Base-by-base conservation (phyloP, 2,113 vertebrate genomes). In the Elephantulus edwardii region DNA sequence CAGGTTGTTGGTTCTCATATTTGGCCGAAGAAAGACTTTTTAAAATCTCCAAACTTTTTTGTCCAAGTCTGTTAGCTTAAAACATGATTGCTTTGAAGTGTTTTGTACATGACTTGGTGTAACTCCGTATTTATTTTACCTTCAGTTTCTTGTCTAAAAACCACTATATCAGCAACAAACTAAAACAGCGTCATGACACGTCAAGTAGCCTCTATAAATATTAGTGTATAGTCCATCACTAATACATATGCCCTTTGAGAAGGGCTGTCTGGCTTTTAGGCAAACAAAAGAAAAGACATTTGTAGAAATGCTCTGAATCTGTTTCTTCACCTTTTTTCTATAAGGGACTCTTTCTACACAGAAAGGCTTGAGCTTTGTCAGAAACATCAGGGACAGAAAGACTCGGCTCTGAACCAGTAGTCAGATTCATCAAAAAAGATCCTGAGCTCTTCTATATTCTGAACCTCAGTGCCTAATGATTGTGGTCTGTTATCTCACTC, bases 361-460 rank as follows among this genome's bases (percentile, higher is more conserved):
- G n/a, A 76, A 82, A 60, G 17, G 10, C 71, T 68, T 87, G 62
- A 82, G 26, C 16, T 35, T 40, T 62, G n/a, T 62, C 1, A 0
- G 46, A 30, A 83, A 85, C n/a, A 82, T 17, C 56, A 82, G 50
- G 68, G 62, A 24, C 38, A 24, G 54, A 22, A 78, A 86, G 76
- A n/a, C 24, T 56, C 68, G 79, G 40, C 35, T 78, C n/a, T 30
- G 9, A 66, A 19, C 6, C 17, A 56, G 42, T 46, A 46, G 35
- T 83, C 33, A 72, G 44, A 89, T 11, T 24, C 50, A 87, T 58
- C 83, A 56, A 60, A 78, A n/a, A n/a, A 83, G n/a, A 78, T 68
- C 22, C 60, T 72, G 22, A 48, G 72, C 60, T 82, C 30, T 70
- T 52, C 24, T 70, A 83, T 38, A 89, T 83, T 80, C 28, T 70